These are phyloP conservation scores for Mystacides longicornis DNA, from an alignment of 2,888 invertebrate species.

Conservation along the genomic window DNA sequence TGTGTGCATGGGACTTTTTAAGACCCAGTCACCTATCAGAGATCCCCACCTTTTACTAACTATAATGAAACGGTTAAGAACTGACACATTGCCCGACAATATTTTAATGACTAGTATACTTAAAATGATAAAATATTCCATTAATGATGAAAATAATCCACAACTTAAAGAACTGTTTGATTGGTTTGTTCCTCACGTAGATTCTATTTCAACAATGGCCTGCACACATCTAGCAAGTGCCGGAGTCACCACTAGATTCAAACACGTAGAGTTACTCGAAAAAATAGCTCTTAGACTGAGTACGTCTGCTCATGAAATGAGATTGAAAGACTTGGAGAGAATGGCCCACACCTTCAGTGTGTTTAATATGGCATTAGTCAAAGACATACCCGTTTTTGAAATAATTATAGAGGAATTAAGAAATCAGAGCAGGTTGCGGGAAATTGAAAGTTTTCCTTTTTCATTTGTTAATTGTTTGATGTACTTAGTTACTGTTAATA, in stretches of 20 bases:
- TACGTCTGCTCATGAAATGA: conserved; percentile 39
- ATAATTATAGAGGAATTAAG: conserved; percentile 44
- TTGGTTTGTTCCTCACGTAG: conserved; percentile 46
- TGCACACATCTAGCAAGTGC: conserved; percentile 60
- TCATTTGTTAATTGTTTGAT: conserved; percentile 54
- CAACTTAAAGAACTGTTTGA: conserved; percentile 44
- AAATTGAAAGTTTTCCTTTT: conserved; percentile 52
- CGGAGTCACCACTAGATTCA: conserved; percentile 47
- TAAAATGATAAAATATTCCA: conserved; percentile 57
- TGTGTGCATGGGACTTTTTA: conserved; percentile 70
- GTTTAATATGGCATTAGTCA: conserved; percentile 41
- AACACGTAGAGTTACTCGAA: conserved; percentile 40
- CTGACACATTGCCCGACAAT: conserved; percentile 49
- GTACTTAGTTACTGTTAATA: conserved; percentile 50
- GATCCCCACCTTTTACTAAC: conserved; percentile 41
- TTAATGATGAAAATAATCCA: conserved; percentile 28
- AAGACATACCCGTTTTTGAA: conserved; percentile 30
- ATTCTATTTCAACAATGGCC: conserved; percentile 52
- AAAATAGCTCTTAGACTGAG: conserved; percentile 48
- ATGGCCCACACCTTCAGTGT: conserved; percentile 54
- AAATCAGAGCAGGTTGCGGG: conserved; percentile 44
- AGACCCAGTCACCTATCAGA: conserved; percentile 59
- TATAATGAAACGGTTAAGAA: conserved; percentile 47
- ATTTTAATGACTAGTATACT: conserved; percentile 59
- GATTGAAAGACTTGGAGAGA: conserved; percentile 72